Evolutionary conservation across 2,888 invertebrate genomes (phyloP).

Genomic region (Mesorhabditis spiculigera): DNA sequence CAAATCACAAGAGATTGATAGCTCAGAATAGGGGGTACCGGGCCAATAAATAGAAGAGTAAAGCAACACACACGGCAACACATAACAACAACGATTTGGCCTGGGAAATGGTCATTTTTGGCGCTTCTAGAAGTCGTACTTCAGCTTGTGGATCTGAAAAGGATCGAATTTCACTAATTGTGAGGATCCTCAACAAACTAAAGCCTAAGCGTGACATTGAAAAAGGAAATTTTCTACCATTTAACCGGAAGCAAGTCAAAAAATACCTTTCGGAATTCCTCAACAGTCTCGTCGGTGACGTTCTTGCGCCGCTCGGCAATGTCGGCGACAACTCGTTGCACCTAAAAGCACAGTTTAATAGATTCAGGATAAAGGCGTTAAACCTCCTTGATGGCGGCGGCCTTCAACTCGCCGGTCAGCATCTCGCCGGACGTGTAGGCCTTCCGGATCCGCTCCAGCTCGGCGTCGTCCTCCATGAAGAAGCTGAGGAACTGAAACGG

Average conservation of each 20-base stretch:
- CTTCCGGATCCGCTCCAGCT: constrained; percentile 73
- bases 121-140: constrained; percentile 3
- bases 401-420: constrained; percentile 90
- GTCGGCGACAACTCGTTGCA: constrained; percentile 68
- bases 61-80: too few relatives aligned
- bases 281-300: constrained; percentile 80
- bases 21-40: too few relatives aligned
- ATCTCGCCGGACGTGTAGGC: constrained; percentile 82
- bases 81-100: too few relatives aligned
- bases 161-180: too few relatives aligned
- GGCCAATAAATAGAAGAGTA: too few relatives aligned
- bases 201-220: too few relatives aligned
- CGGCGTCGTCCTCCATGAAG: constrained; percentile 87
- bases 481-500: constrained; percentile 89
- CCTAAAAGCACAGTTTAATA: not conserved
- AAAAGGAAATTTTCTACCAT: too few relatives aligned
- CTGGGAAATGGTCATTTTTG: too few relatives aligned
- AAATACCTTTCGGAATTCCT: constrained; percentile 76
- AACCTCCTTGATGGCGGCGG: constrained; percentile 74
- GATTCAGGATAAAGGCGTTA: not conserved
- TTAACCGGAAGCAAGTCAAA: too few relatives aligned
- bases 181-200: too few relatives aligned
- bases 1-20: too few relatives aligned
- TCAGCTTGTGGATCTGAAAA: constrained; percentile 1
- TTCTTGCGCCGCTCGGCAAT: constrained; percentile 78